A percentile compares a stretch with the other conserved stretches of the same genome.
phyloP scores from a whole-genome alignment of 1,140 invertebrate species.

The Drosophila saltans region DNA sequence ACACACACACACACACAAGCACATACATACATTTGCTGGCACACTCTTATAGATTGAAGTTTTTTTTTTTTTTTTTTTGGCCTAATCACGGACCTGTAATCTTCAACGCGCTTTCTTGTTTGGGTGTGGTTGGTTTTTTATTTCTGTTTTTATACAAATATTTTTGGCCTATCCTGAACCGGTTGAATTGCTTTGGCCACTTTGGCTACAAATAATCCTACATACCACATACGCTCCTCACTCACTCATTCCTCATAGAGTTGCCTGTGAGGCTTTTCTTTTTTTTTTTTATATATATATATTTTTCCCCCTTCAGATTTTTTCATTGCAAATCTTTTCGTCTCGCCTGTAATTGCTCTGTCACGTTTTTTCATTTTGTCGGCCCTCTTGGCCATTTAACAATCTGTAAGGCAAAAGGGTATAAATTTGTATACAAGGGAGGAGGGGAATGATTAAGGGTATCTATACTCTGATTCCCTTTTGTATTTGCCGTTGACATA shows the following conservation, averaged over 20 bases:
- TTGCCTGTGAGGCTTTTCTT: conserved; percentile 39
- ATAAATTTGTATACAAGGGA: conserved; percentile 11
- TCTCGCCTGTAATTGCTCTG: conserved; percentile 53
- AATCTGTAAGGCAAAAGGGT: background rate
- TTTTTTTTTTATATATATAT: conserved; percentile 12
- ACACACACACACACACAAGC: conserved; percentile 47
- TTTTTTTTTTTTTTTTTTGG: conserved; percentile 17
- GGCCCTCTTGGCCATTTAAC: conserved; percentile 10
- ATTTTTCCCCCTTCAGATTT: conserved; percentile 35
- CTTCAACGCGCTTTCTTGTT: conserved; percentile 72
- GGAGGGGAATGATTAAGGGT: conserved; percentile 1
- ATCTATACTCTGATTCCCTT: conserved; percentile 39
- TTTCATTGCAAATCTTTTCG: conserved; percentile 3
- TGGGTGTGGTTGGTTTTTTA: conserved; percentile 50
- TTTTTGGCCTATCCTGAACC: conserved; percentile 60
- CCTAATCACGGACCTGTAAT: conserved; percentile 70
- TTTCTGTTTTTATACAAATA: background rate
- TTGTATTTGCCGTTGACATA: conserved; percentile 67
- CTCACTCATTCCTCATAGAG: conserved; percentile 27
- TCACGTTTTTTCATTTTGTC: conserved; percentile 56
- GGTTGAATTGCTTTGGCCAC: conserved; percentile 43
- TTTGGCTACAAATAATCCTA: conserved; percentile 31
- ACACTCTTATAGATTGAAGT: conserved; percentile 37
- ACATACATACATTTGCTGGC: conserved; percentile 1
- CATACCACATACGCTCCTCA: conserved; percentile 42